A percentile compares a stretch with the other conserved stretches of the same genome.
Evolutionary conservation across 2,888 invertebrate species (phyloP).

Genomic region (Entomobrya multifasciata): DNA sequence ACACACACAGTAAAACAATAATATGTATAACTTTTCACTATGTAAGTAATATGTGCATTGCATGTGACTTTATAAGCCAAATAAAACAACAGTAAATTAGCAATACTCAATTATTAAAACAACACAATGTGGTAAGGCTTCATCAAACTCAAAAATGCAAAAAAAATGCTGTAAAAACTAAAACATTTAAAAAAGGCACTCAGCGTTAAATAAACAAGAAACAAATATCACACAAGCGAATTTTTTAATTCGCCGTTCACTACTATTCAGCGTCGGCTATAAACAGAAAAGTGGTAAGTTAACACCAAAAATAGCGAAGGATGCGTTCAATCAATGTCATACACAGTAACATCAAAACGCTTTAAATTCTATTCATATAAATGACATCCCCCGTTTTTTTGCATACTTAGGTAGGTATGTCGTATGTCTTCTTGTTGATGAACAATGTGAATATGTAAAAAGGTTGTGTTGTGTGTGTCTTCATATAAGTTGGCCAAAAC

Average conservation of each 20-base stretch:
- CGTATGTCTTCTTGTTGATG: too few relatives aligned
- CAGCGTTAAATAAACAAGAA: constrained; percentile 30
- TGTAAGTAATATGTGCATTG: too few relatives aligned
- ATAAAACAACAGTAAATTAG: constrained; percentile 15
- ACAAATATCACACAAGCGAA: constrained; percentile 8
- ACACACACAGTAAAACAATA: constrained; percentile 7
- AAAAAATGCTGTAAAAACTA: neutral
- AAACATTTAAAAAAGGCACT: constrained; percentile 30
- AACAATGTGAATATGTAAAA: constrained; percentile 21
- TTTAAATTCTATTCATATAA: constrained; percentile 52
- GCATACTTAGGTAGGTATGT: constrained; percentile 59
- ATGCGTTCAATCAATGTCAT: constrained; percentile 46
- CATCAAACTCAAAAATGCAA: neutral
- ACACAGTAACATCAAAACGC: constrained; percentile 15
- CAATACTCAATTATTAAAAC: constrained; percentile 17
- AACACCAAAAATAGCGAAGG: constrained; percentile 63
- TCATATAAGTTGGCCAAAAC: constrained; percentile 40
- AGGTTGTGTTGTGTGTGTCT: constrained; percentile 35
- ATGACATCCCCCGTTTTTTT: constrained; percentile 61
- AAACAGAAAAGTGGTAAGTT: neutral
- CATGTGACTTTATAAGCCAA: too few relatives aligned
- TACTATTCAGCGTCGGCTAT: neutral
- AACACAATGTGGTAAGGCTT: neutral
- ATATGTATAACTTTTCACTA: neutral
- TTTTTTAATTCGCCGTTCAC: constrained; percentile 4